Percentiles rank a stretch among this genome's conserved stretches.
These are phyloP conservation scores for Anoplolepis gracilipes DNA, from an alignment of 1,140 invertebrate genomes.

Conservation along the genomic window DNA sequence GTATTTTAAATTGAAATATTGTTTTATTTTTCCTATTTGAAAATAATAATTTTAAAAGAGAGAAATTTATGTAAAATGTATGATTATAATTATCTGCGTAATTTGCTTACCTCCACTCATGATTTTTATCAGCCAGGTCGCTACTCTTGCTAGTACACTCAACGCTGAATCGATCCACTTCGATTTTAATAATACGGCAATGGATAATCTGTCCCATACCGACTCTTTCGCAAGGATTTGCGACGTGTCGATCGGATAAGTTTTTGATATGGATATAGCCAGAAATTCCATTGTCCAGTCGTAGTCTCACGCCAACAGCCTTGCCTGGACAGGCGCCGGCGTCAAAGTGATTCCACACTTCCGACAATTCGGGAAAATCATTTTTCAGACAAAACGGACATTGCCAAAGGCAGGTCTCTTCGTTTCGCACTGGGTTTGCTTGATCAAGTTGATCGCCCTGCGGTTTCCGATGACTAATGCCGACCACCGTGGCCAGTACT, in stretches of 20 bases:
- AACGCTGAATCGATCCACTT: constrained; percentile 97
- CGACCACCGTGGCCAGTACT: constrained; percentile 91
- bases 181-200: constrained; percentile 97
- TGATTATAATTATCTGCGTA: background rate
- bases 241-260: constrained; percentile 97
- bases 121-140: constrained; percentile 96
- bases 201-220: constrained; percentile 95
- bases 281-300: constrained; percentile 96
- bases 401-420: constrained; percentile 97
- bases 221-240: constrained; percentile 97
- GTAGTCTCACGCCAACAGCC: constrained; percentile 95
- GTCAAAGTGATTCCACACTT: constrained; percentile 99
- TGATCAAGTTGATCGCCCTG: constrained; percentile 97
- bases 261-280: constrained; percentile 98
- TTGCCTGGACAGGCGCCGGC: constrained; percentile 97
- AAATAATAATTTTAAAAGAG: background rate
- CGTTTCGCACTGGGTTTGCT: constrained; percentile 97
- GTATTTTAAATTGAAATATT: background rate
- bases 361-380: constrained; percentile 97
- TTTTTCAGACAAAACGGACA: constrained; percentile 99
- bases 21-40: background rate
- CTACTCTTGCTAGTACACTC: constrained; percentile 97
- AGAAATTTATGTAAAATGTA: background rate
- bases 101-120: constrained; percentile 91
- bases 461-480: constrained; percentile 94